These are phyloP conservation scores for Centroberyx gerrardi DNA, from an alignment of 2,797 vertebrate species.

Conservation along the genomic window DNA sequence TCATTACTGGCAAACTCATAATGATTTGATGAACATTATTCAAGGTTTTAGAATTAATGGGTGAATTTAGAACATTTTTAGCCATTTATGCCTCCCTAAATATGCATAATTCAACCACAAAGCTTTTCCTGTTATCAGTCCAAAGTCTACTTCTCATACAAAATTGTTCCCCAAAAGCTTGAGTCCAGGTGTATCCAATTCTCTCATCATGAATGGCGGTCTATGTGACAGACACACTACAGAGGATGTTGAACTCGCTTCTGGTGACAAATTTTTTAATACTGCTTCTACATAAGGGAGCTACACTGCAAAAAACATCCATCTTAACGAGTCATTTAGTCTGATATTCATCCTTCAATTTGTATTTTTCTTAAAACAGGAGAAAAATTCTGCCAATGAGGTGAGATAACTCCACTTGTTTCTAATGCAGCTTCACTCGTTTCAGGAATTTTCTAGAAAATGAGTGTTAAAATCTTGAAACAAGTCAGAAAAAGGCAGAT, in stretches of 20 bases:
- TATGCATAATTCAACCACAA: too few species aligned
- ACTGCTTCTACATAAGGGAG: neutral
- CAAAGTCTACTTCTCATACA: neutral
- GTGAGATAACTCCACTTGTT: too few species aligned
- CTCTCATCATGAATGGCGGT: neutral
- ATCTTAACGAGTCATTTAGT: too few species aligned
- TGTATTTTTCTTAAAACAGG: too few species aligned
- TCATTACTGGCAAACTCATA: neutral
- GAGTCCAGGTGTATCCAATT: neutral
- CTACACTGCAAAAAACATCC: neutral
- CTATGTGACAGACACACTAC: conserved; percentile 4
- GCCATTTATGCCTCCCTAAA: neutral
- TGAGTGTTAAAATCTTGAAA: too few species aligned
- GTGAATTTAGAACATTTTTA: neutral
- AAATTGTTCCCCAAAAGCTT: neutral
- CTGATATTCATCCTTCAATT: too few species aligned
- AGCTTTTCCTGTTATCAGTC: too few species aligned
- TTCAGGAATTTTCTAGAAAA: too few species aligned
- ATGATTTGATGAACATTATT: neutral
- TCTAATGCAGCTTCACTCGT: too few species aligned
- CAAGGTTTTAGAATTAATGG: neutral
- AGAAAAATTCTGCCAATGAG: too few species aligned
- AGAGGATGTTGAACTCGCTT: neutral
- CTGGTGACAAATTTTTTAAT: too few species aligned
- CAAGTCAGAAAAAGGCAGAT: too few species aligned